Percentiles rank a stretch among this genome's conserved stretches.
Conservation (phyloP, 2,888 invertebrate genomes). For the Watsonalla binaria region DNA sequence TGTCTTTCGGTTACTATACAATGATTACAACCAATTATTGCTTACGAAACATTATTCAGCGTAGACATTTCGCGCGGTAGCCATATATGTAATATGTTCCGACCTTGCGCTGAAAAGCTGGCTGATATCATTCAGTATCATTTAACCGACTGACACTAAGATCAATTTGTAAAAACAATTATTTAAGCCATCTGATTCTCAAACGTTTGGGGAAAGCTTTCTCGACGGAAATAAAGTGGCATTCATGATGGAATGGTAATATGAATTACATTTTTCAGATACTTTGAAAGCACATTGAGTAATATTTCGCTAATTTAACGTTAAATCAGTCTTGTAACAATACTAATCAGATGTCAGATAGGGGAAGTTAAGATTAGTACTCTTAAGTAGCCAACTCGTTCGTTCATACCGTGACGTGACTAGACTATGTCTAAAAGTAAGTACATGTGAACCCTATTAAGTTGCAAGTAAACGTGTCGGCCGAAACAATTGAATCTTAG, state of each 20-base stretch:
- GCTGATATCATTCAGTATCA: conserved; percentile 28
- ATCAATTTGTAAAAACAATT: conserved; percentile 19
- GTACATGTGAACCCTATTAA: conserved; percentile 37
- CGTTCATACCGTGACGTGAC: conserved; percentile 38
- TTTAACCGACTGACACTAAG: conserved; percentile 36
- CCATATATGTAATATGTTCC: too few species aligned
- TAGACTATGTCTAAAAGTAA: conserved; percentile 49
- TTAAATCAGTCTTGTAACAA: conserved; percentile 41
- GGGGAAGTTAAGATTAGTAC: conserved; percentile 7
- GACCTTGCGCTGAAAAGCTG: conserved; percentile 35
- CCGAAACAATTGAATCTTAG: conserved; percentile 36
- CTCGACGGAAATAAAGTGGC: not conserved
- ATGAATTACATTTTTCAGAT: not conserved
- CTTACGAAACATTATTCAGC: conserved; percentile 42
- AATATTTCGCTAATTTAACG: conserved; percentile 13
- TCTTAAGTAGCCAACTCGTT: conserved; percentile 23
- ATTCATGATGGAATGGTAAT: not conserved
- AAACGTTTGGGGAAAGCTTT: conserved; percentile 1
- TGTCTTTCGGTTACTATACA: conserved; percentile 40
- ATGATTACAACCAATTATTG: conserved; percentile 47
- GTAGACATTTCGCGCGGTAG: conserved; percentile 27
- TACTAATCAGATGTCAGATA: conserved; percentile 4
- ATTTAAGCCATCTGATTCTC: conserved; percentile 21
- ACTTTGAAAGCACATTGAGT: conserved; percentile 1
- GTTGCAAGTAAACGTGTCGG: conserved; percentile 15